phyloP scores from a whole-genome alignment of 1,140 invertebrate genomes.

The Ceratitis capitata region DNA sequence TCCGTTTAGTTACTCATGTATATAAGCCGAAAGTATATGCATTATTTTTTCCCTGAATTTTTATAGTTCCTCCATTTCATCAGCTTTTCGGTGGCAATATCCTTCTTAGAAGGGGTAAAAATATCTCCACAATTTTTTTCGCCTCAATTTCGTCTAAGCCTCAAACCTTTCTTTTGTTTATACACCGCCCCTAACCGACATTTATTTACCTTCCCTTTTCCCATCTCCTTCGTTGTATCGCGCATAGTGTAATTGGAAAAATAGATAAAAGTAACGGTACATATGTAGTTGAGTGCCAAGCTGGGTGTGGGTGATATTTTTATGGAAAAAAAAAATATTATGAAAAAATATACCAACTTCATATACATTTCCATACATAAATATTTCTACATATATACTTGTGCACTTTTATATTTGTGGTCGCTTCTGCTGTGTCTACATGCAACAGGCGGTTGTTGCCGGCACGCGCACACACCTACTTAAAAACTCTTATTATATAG shows the following conservation, averaged over 20 bases:
- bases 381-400: not conserved
- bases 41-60: not conserved
- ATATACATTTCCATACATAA: not conserved
- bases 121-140: not conserved
- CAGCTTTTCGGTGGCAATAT: slow-evolving; percentile 12
- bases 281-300: not conserved
- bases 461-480: not conserved
- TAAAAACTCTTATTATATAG: not conserved
- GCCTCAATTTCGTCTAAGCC: not conserved
- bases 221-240: not conserved
- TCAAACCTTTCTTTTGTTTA: not conserved
- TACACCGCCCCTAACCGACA: not conserved
- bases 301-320: not conserved
- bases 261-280: not conserved
- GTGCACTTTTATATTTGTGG: not conserved
- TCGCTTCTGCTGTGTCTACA: not conserved
- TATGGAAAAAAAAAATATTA: not conserved
- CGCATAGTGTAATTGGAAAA: not conserved
- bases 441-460: slow-evolving; percentile 35
- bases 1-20: not conserved
- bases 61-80: slow-evolving; percentile 26
- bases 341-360: not conserved
- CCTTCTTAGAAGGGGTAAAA: not conserved
- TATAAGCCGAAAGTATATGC: not conserved
- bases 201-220: not conserved